Base-by-base conservation (phyloP, 2,113 vertebrate species). In the Tetrax tetrax region DNA sequence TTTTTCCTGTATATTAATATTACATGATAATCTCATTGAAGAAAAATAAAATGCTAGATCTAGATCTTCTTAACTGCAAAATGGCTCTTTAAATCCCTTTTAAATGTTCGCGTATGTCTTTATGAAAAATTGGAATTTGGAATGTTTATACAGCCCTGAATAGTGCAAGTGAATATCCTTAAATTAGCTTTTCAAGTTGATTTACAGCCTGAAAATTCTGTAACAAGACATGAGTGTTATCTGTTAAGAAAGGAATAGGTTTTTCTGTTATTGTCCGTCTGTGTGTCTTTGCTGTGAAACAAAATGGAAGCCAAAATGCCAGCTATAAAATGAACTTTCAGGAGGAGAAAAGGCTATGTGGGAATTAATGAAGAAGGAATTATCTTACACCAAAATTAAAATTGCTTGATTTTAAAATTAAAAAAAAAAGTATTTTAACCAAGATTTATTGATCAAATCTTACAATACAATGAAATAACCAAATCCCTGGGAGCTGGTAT, bases 41-140 rank as follows among this genome's bases (percentile, higher is more conserved):
- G 94, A 57, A 80, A 94, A 86, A 74, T 74, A 89, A 81, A 97
- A 95, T 10, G 64, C 60, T 20, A 27, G 47, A 87, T 83, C 94
- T 95, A 94, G 80, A 90, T 94, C 93, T 94, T 95, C 79, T 93
- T 87, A 91, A 93, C 94, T 91, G 89, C 87, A 96, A 97, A 97
- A 97, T 91, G 94, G 95, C 70, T 94, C 90, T 95, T 94, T 80
- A 95, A 97, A 57, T 72, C 96, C 79, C 70, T 51, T 96, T 90
- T 96, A 97, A 97, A 97, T 87, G 85, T 87, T 97, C 90, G 24
- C 97, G 96, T 98, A 94, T 96, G 97, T 98, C 96, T 96, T 66
- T 83, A 92, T 96, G 97, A 98, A 97, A 96, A 97, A 97, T 91
- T 93, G 95, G 95, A 83, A 94, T 97, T 96, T 65, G 79, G 91